phyloP scores from a whole-genome alignment of 2,888 invertebrate genomes.

The Thereva nobilitata region DNA sequence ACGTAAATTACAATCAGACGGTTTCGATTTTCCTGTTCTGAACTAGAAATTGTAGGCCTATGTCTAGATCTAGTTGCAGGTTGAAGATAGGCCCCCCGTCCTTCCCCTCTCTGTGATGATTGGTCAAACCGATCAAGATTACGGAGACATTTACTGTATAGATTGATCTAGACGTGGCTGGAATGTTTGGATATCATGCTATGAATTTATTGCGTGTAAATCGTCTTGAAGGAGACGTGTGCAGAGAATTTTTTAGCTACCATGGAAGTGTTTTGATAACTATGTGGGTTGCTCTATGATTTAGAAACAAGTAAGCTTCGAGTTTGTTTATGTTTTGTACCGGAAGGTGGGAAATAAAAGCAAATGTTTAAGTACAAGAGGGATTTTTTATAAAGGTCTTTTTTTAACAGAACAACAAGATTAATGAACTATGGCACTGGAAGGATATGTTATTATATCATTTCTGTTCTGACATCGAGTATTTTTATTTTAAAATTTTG shows the following conservation, averaged over 20 bases:
- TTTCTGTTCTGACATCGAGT: too few relatives aligned
- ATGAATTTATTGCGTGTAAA: conserved; percentile 33
- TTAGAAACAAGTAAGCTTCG: too few relatives aligned
- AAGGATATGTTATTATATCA: too few relatives aligned
- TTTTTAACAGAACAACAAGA: too few relatives aligned
- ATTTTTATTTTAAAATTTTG: too few relatives aligned
- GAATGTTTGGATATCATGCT: conserved; percentile 25
- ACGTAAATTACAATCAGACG: conserved; percentile 39
- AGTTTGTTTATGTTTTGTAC: too few relatives aligned
- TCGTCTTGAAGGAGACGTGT: conserved; percentile 11
- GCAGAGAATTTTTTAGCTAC: conserved; percentile 8
- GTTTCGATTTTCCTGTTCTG: conserved; percentile 37
- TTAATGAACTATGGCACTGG: too few relatives aligned
- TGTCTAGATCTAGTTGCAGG: background rate
- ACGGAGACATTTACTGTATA: conserved; percentile 13
- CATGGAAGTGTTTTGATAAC: conserved; percentile 14
- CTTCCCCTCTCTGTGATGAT: conserved; percentile 13
- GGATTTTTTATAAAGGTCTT: too few relatives aligned
- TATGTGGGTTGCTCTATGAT: too few relatives aligned
- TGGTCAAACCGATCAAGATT: background rate
- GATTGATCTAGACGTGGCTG: conserved; percentile 27
- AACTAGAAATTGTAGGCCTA: conserved; percentile 25
- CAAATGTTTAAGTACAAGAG: too few relatives aligned
- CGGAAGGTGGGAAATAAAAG: too few relatives aligned
- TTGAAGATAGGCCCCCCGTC: conserved; percentile 5